phyloP scores from a whole-genome alignment of 2,797 vertebrate species.

The Dallia pectoralis region DNA sequence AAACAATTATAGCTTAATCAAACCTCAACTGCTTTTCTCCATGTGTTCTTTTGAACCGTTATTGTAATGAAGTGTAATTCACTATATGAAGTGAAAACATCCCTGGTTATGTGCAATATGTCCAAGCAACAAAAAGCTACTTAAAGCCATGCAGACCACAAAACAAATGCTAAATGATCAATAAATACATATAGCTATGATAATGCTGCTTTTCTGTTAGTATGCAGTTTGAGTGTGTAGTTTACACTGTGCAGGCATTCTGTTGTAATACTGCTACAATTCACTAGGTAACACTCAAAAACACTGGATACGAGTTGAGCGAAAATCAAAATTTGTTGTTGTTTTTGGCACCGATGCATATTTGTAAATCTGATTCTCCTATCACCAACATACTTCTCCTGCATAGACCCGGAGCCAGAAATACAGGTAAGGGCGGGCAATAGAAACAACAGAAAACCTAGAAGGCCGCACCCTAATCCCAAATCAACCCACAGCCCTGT shows the following conservation, averaged over 20 bases:
- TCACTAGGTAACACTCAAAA: constrained; percentile 64
- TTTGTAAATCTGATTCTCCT: constrained; percentile 7
- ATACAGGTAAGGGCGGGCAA: background rate
- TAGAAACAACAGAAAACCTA: background rate
- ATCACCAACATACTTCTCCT: background rate
- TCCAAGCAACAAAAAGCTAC: constrained; percentile 61
- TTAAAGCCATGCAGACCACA: constrained; percentile 73
- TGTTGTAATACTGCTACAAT: constrained; percentile 60
- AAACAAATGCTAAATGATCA: constrained; percentile 46
- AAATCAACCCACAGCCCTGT: background rate
- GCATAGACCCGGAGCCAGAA: constrained; percentile 6
- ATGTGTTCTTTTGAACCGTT: constrained; percentile 30
- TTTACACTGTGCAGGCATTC: constrained; percentile 10
- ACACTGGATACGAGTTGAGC: constrained; percentile 22
- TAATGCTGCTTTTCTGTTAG: constrained; percentile 34
- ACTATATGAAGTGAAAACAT: constrained; percentile 43
- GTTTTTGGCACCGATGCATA: constrained; percentile 11
- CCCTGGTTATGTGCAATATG: constrained; percentile 57
- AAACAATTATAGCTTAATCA: constrained; percentile 44
- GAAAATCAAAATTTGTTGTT: background rate
- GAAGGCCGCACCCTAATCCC: background rate
- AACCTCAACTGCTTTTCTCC: constrained; percentile 35
- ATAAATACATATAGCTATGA: constrained; percentile 56
- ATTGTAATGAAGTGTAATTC: constrained; percentile 52
- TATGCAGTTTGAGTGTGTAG: constrained; percentile 29